Evolutionary conservation across 2,797 vertebrate genomes (phyloP), one percentile per base, ranked within the genome.

Genomic region (Aeoliscus strigatus): DNA sequence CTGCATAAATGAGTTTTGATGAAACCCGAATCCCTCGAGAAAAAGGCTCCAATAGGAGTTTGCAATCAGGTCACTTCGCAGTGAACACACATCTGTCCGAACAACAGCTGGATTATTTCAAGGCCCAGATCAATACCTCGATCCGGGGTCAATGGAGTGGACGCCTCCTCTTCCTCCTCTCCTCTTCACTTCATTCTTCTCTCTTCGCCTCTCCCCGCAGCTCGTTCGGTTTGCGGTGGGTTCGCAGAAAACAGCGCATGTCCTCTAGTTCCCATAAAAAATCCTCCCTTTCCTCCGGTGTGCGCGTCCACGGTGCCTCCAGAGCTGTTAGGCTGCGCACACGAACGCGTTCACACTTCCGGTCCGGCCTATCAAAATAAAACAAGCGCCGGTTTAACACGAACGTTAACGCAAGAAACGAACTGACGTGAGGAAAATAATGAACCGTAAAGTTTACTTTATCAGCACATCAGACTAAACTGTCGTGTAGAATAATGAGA

Each of bases 41-140:
- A n/a, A n/a, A n/a, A n/a, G n/a, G n/a, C n/a, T n/a, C n/a, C n/a
- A n/a, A n/a, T n/a, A n/a, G n/a, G n/a, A n/a, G 14, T n/a, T 16
- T 16, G 8, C 15, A 41, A 14, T 17, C 17, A 30, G 9, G 8
- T 8, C 21, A 24, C 13, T 18, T 40, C 33, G 13, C 2, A 23
- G 1, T 39, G 4, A 10, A 26, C 8, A 4, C n/a, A 15, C 17
- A 51, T 46, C 36, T 12, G 2, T 3, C 37, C 31, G 28, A 23
- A 24, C 10, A 54, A 13, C 59, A 43, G 44, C 23, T 25, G 68
- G 18, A 17, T 39, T 23, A 42, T 51, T 24, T 46, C 6, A 47
- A 42, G 60, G 68, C 70, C 66, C 14, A 0, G 13, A 70, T 79
- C 74, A 56, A 65, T 79, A 82, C 79, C 74, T 82, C 63, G 52